These are phyloP conservation scores for Puntigrus tetrazona DNA, from an alignment of 2,113 vertebrate genomes.

Conservation along the genomic window DNA sequence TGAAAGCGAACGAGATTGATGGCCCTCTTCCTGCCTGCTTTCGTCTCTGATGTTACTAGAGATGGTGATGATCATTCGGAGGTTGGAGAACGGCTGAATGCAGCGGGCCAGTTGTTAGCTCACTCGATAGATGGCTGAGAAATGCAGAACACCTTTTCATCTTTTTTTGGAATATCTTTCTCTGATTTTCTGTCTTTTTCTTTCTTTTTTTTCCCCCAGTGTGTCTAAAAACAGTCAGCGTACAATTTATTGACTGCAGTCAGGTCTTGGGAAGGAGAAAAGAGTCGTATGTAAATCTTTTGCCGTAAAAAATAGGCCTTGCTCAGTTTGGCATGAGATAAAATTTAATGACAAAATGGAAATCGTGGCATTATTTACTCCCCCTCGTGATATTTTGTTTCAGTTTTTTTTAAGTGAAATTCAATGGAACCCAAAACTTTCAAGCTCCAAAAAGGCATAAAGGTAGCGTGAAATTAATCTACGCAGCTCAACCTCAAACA, in stretches of 20 bases:
- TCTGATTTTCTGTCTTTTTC: neutral
- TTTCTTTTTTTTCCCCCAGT: neutral
- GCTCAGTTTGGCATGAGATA: neutral
- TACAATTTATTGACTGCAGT: constrained; percentile 38
- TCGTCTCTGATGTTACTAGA: constrained; percentile 55
- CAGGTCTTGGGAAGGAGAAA: constrained; percentile 24
- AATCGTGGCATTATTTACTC: neutral
- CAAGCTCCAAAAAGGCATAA: neutral
- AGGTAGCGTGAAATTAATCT: neutral
- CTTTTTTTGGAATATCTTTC: constrained; percentile 10
- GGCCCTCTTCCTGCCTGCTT: constrained; percentile 65
- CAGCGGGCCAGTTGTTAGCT: constrained; percentile 36
- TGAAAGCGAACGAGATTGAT: constrained; percentile 66
- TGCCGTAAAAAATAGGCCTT: constrained; percentile 20
- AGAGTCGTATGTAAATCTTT: constrained; percentile 7
- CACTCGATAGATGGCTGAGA: constrained; percentile 55
- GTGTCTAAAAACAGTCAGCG: constrained; percentile 28
- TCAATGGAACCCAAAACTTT: neutral
- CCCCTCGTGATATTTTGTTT: neutral
- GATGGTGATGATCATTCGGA: constrained; percentile 21
- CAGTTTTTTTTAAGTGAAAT: neutral
- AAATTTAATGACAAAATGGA: neutral
- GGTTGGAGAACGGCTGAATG: constrained; percentile 32
- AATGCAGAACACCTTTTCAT: constrained; percentile 54
- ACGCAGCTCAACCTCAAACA: neutral